Percentiles rank a stretch among this genome's conserved stretches.
Conservation (phyloP, 2,113 vertebrate genomes). For the Andinoacara biseriatus region DNA sequence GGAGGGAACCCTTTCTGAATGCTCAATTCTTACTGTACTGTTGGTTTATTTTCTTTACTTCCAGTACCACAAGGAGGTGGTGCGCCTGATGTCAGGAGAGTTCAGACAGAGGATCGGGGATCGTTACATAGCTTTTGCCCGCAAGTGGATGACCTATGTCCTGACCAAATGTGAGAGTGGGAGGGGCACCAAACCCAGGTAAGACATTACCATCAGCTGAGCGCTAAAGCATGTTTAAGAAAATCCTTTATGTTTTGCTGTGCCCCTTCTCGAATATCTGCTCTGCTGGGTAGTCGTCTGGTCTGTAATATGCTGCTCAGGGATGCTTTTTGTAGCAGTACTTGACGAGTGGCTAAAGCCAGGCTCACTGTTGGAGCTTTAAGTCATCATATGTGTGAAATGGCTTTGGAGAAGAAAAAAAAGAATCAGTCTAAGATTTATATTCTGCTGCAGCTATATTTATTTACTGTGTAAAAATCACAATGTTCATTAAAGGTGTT, state of each 20-base stretch:
- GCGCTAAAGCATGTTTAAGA: not conserved
- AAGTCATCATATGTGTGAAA: too few species aligned
- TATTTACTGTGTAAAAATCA: not conserved
- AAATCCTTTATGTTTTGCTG: not conserved
- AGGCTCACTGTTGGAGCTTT: not conserved
- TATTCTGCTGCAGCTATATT: not conserved
- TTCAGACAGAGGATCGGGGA: conserved; percentile 97
- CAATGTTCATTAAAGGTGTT: not conserved
- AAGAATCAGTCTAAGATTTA: not conserved
- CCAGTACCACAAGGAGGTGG: conserved; percentile 99
- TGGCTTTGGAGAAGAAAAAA: too few species aligned
- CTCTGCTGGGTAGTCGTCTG: not conserved
- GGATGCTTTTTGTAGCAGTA: not conserved
- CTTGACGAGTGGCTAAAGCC: not conserved
- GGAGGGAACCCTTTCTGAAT: too few species aligned
- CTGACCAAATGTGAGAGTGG: conserved; percentile 98
- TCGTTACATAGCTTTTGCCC: conserved; percentile 94
- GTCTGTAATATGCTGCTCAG: not conserved
- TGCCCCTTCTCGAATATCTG: not conserved
- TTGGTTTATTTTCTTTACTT: conserved; percentile 12
- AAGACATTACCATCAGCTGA: conserved; percentile 40
- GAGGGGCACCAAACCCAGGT: conserved; percentile 96
- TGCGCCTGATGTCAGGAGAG: conserved; percentile 97
- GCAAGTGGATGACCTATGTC: conserved; percentile 99
- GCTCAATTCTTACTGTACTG: not conserved